phyloP scores from a whole-genome alignment of 64 coral and sea anemone species.

The Stichodactyla helianthus region DNA sequence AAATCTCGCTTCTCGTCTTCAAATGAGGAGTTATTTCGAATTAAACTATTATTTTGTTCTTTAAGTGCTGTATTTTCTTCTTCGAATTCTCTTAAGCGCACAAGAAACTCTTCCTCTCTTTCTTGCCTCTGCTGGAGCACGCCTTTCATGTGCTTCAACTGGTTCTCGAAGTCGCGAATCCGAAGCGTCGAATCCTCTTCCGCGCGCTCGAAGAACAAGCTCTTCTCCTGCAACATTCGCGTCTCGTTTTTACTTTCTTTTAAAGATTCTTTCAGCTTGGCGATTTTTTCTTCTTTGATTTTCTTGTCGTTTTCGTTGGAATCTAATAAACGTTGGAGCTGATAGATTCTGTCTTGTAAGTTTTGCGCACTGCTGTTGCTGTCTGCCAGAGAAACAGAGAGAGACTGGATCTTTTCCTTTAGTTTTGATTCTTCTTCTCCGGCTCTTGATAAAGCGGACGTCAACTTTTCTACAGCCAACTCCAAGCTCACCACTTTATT shows the following conservation, averaged over 20 bases:
- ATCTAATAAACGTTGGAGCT: constrained; percentile 74
- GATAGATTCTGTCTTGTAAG: constrained; percentile 82
- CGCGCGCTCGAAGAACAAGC: constrained; percentile 46
- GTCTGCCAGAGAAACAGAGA: constrained; percentile 73
- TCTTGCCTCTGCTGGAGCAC: constrained; percentile 70
- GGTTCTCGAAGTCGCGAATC: constrained; percentile 67
- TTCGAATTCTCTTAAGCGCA: constrained; percentile 51
- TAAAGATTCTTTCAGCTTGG: constrained; percentile 37
- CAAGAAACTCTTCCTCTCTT: constrained; percentile 57
- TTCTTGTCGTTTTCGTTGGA: constrained; percentile 78
- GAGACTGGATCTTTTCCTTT: constrained; percentile 75
- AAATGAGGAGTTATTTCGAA: constrained; percentile 67
- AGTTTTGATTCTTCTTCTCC: constrained; percentile 56
- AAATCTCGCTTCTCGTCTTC: constrained; percentile 74
- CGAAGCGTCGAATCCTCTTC: constrained; percentile 54
- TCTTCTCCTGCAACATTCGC: constrained; percentile 51
- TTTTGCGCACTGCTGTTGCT: constrained; percentile 86
- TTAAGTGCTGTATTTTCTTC: constrained; percentile 41
- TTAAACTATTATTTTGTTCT: constrained; percentile 64
- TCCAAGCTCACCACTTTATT: constrained; percentile 49
- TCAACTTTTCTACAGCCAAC: constrained; percentile 57
- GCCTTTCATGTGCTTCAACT: constrained; percentile 66
- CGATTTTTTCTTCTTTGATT: constrained; percentile 57
- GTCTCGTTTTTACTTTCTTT: constrained; percentile 82
- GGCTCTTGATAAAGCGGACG: constrained; percentile 47